phyloP scores from a whole-genome alignment of 2,888 invertebrate species.

The Uropetala carovei region DNA sequence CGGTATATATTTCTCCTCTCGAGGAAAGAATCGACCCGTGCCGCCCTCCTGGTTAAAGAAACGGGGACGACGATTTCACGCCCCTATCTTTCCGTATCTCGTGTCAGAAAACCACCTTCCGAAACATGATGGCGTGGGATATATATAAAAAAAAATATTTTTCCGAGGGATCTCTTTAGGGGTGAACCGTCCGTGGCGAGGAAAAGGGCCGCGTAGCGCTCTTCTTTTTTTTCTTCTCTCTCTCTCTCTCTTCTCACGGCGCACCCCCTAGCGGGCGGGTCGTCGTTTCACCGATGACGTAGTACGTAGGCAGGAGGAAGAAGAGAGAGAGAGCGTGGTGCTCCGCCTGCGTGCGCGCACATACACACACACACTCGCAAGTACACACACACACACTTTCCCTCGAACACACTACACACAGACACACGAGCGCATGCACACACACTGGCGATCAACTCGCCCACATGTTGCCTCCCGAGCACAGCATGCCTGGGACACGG shows the following conservation, averaged over 20 bases:
- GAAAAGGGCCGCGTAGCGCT: not conserved
- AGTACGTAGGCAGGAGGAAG: not conserved
- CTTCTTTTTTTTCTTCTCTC: not conserved
- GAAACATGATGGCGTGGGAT: not conserved
- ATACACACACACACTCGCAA: no score
- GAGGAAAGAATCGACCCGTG: not conserved
- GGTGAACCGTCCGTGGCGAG: not conserved
- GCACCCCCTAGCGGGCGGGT: constrained; percentile 24
- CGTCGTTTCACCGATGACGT: not conserved
- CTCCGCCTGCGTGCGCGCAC: no score
- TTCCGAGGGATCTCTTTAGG: not conserved
- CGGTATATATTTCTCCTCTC: not conserved
- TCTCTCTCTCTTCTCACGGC: not conserved
- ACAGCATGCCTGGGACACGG: no score
- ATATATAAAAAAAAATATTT: not conserved
- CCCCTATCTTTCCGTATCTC: not conserved
- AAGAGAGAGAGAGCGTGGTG: not conserved
- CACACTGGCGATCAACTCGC: not conserved
- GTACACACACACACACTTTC: not conserved
- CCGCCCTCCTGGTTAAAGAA: no score
- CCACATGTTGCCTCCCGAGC: not conserved
- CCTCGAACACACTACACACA: not conserved
- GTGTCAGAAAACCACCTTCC: not conserved
- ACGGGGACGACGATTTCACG: not conserved
- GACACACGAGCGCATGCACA: not conserved